Evolutionary conservation across 2,888 invertebrate genomes (phyloP), one percentile per base, ranked within the genome.

Genomic region (Chrysolina americana): DNA sequence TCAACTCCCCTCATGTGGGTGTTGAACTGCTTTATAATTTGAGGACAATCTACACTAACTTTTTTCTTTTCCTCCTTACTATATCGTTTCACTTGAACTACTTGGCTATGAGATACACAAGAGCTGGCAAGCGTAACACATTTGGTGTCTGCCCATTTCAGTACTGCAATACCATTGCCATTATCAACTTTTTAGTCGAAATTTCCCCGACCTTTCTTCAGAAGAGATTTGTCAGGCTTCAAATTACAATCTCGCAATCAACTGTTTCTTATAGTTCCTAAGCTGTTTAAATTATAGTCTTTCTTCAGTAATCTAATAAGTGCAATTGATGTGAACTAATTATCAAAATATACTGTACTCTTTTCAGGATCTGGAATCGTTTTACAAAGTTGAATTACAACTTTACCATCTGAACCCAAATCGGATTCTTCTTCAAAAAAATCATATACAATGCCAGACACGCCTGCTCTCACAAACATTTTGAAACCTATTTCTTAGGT

Each of bases 71-170:
- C 62, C 13, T 62, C 70, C 41, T 70, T 63, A 63, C 72, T 62
- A 28, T 70, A 62, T 47, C 63, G 17, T 47, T 63, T 63, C 63
- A 70, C 44, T 63, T 63, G 41, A 23, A 70, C 2, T n/a, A 63
- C 63, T 9, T 48, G 63, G 41, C 13, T 23, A 28, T 70, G 63
- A 36, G 70, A 70, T 15, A 70, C 41, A 23, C 17, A 47, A 47
- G 56, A 70, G 41, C 71, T 74, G 41, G 66, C 80, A 41, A 80
- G 59, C 19, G 79, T 73, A 48, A 79, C 81, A 75, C 76, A 76
- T 76, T 80, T 80, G 23, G 64, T 81, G 56, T 78, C 81, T 19
- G 68, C 71, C 79, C 79, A 82, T 75, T 81, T 82, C 15, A 80
- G 72, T 17, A 81, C 73, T 62, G 79, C 76, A 28, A 79, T 56